Conservation (phyloP, 2,113 vertebrate species). For the Morone saxatilis region DNA sequence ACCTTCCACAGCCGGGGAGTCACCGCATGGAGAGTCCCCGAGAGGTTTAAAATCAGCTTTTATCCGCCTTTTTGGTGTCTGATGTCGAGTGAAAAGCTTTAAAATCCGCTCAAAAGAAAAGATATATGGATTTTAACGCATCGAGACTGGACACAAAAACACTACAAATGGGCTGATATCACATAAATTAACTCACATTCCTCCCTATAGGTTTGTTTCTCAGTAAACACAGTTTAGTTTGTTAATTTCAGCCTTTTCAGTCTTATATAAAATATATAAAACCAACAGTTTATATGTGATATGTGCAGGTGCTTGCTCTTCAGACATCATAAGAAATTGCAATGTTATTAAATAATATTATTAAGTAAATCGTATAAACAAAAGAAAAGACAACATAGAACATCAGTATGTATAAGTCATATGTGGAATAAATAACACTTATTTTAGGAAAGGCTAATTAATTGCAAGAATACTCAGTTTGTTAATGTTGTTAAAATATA, state of each 20-base stretch:
- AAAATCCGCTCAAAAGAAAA: neutral
- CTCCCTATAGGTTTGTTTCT: neutral
- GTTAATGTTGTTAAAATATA: too few relatives aligned
- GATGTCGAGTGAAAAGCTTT: neutral
- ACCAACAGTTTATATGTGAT: neutral
- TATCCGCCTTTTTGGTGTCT: neutral
- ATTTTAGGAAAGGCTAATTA: neutral
- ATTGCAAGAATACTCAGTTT: too few relatives aligned
- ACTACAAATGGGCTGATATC: neutral
- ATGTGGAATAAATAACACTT: neutral
- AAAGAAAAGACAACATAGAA: neutral
- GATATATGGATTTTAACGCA: neutral
- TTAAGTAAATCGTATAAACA: neutral
- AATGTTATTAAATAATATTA: neutral
- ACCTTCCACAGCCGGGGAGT: conserved; percentile 69
- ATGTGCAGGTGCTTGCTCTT: neutral
- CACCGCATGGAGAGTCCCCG: neutral
- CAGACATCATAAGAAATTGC: neutral
- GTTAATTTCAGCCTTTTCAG: too few relatives aligned
- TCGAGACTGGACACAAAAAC: neutral
- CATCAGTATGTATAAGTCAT: neutral
- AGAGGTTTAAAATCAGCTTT: neutral
- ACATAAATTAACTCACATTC: neutral
- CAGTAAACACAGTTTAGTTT: neutral
- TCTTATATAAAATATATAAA: neutral